These are phyloP conservation scores for Cistogaster globosa DNA, from an alignment of 2,888 invertebrate genomes.

Conservation along the genomic window DNA sequence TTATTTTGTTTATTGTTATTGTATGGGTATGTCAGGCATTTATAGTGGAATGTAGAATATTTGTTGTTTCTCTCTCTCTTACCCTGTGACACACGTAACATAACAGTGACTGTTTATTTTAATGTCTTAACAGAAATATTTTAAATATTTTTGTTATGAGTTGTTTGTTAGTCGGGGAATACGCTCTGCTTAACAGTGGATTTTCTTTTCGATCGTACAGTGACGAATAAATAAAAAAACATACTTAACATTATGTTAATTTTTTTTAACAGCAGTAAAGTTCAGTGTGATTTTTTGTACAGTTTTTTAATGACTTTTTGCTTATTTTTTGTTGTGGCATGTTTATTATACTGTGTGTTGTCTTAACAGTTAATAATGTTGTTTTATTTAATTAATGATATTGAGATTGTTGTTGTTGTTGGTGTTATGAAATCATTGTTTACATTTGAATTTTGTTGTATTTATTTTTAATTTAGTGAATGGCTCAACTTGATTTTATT, in stretches of 20 bases:
- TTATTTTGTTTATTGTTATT: slow-evolving; percentile 65
- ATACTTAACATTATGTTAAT: slow-evolving; percentile 26
- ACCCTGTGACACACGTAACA: slow-evolving; percentile 33
- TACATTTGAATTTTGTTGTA: slow-evolving; percentile 32
- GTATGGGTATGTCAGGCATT: slow-evolving; percentile 69
- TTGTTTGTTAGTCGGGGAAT: slow-evolving; percentile 66
- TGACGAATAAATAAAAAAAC: not conserved
- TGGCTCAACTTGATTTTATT: slow-evolving; percentile 24
- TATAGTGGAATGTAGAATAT: slow-evolving; percentile 72
- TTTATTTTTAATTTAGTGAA: not conserved
- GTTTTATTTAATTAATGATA: slow-evolving; percentile 1
- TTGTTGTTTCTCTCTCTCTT: slow-evolving; percentile 32
- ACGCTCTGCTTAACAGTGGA: slow-evolving; percentile 51
- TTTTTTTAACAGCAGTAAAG: slow-evolving; percentile 18
- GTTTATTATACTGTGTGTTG: no score
- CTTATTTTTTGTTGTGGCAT: not conserved
- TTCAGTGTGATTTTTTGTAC: not conserved
- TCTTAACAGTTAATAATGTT: slow-evolving; percentile 25
- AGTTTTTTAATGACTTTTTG: slow-evolving; percentile 9
- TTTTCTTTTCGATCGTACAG: slow-evolving; percentile 17
- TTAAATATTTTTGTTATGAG: slow-evolving; percentile 74
- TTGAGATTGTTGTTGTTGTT: slow-evolving; percentile 15
- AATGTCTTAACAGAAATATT: slow-evolving; percentile 68
- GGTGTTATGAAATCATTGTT: slow-evolving; percentile 50
- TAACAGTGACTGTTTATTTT: slow-evolving; percentile 53